Percentiles rank a stretch among this genome's conserved stretches.
These are phyloP conservation scores for Daphoenositta chrysoptera DNA, from an alignment of 2,113 vertebrate genomes.

Conservation along the genomic window DNA sequence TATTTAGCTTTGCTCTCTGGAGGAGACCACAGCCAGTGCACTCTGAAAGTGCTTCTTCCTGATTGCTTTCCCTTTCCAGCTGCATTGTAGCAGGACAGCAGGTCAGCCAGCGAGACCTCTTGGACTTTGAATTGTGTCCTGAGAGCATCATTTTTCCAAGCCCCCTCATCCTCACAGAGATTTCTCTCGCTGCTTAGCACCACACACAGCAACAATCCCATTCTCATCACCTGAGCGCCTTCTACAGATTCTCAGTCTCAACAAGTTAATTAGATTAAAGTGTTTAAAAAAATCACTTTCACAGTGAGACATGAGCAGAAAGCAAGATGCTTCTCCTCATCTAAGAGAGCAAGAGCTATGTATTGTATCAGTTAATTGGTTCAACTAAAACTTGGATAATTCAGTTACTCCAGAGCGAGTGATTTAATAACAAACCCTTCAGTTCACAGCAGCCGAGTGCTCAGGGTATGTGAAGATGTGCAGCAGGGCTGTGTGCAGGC, in stretches of 20 bases:
- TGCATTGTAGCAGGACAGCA: not conserved
- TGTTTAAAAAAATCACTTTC: not conserved
- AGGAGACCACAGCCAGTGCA: not conserved
- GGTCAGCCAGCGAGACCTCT: not conserved
- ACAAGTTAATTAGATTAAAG: slow-evolving; percentile 32
- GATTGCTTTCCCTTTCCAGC: not conserved
- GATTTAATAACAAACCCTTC: not conserved
- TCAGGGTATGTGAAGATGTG: not conserved
- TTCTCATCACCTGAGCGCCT: not conserved
- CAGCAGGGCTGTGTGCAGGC: not conserved
- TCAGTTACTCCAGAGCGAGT: not conserved
- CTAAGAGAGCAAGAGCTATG: not conserved
- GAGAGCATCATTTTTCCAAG: not conserved
- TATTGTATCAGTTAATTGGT: slow-evolving; percentile 38
- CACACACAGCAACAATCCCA: not conserved
- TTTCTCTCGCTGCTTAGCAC: not conserved
- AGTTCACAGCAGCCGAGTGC: not conserved
- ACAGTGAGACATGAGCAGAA: not conserved
- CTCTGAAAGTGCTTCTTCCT: not conserved
- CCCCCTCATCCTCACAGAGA: not conserved
- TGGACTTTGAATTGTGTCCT: not conserved
- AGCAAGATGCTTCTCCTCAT: not conserved
- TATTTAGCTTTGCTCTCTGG: not conserved
- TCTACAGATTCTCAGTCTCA: not conserved
- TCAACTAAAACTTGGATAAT: not conserved